phyloP scores from a whole-genome alignment of 1,140 invertebrate species.

The Drosophila subpulchrella region DNA sequence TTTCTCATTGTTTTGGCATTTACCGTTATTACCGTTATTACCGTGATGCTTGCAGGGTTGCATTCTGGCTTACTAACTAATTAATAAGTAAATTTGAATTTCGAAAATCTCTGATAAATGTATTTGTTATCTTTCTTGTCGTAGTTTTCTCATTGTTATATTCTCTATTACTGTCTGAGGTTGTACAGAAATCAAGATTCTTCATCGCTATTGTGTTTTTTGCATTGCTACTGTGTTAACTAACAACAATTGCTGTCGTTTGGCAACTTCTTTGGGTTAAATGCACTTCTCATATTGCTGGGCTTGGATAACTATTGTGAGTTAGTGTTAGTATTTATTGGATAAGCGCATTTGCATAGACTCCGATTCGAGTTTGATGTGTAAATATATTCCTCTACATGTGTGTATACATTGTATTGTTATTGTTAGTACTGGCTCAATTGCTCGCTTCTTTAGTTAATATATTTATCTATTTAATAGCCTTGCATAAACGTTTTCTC shows the following conservation, averaged over 20 bases:
- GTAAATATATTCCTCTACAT: slow-evolving; percentile 77
- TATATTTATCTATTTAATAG: slow-evolving; percentile 61
- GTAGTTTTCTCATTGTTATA: slow-evolving; percentile 18
- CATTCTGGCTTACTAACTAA: slow-evolving; percentile 69
- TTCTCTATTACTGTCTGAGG: slow-evolving; percentile 31
- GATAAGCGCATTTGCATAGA: slow-evolving; percentile 48
- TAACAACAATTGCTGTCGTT: slow-evolving; percentile 48
- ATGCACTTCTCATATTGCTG: slow-evolving; percentile 74
- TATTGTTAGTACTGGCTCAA: slow-evolving; percentile 74
- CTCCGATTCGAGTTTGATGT: slow-evolving; percentile 46
- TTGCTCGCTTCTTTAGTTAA: slow-evolving; percentile 55
- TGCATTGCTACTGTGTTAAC: slow-evolving; percentile 22
- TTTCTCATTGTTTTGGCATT: slow-evolving; percentile 43
- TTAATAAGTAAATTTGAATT: slow-evolving; percentile 75
- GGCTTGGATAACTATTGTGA: slow-evolving; percentile 31
- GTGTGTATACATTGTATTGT: slow-evolving; percentile 56
- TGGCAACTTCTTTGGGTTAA: slow-evolving; percentile 78
- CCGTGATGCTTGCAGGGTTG: slow-evolving; percentile 36
- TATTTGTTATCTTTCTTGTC: slow-evolving; percentile 28
- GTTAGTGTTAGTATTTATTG: slow-evolving; percentile 28
- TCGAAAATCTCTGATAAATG: slow-evolving; percentile 59
- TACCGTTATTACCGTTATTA: slow-evolving; percentile 32
- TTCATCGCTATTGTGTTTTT: slow-evolving; percentile 50
- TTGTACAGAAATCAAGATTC: slow-evolving; percentile 40
- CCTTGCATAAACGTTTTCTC: slow-evolving; percentile 52